These are phyloP conservation scores for Lysandra bellargus DNA, from an alignment of 2,888 invertebrate species.

Conservation along the genomic window DNA sequence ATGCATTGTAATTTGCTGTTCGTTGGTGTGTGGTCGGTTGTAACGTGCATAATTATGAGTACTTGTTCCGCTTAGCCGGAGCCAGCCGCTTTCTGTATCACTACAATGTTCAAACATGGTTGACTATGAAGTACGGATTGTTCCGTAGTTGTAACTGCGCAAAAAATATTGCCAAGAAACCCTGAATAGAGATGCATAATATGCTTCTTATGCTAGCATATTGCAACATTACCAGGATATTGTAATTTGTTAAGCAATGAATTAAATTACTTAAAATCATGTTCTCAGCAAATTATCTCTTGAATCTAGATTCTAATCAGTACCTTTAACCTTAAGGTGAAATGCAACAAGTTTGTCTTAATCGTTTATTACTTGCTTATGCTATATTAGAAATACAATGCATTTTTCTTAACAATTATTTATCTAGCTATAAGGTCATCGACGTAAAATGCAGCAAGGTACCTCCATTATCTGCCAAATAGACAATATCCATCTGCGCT, in stretches of 20 bases:
- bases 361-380: neutral
- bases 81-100: slow-evolving; percentile 17
- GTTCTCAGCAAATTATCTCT: neutral
- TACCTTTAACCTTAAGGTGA: neutral
- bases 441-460: neutral
- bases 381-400: neutral
- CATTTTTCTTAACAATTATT: no score
- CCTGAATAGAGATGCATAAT: neutral
- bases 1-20: slow-evolving; percentile 2
- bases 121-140: neutral
- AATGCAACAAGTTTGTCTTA: no score
- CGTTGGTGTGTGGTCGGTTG: slow-evolving; percentile 18
- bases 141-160: neutral
- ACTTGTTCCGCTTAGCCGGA: slow-evolving; percentile 15
- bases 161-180: neutral
- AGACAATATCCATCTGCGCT: neutral
- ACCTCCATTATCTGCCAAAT: neutral
- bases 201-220: neutral
- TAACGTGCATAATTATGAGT: slow-evolving; percentile 20
- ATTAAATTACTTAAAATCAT: neutral
- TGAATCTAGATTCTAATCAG: neutral
- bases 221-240: no score
- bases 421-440: neutral
- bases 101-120: neutral
- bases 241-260: neutral